Percentiles rank a stretch among this genome's conserved stretches.
Conservation (phyloP, 2,797 vertebrate species). For the Enteromius thamalakanensis region DNA sequence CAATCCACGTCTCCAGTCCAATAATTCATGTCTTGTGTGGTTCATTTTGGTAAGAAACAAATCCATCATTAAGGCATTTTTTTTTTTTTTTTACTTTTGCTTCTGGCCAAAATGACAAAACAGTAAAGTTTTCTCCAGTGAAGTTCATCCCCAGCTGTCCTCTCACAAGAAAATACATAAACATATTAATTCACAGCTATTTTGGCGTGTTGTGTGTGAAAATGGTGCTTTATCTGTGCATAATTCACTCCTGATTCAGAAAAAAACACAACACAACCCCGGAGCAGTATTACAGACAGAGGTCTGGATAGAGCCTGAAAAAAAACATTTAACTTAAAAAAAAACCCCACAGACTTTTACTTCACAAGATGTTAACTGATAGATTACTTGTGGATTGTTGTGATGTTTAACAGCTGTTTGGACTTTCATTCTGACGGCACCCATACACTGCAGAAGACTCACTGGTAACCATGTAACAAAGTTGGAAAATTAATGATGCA, state of each 20-base stretch:
- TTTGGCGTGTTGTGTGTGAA: not conserved
- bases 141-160: not conserved
- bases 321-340: not conserved
- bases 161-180: not conserved
- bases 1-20: not conserved
- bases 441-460: not conserved
- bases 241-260: not conserved
- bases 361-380: not conserved
- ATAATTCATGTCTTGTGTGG: not conserved
- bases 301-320: not conserved
- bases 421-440: not conserved
- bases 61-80: not conserved
- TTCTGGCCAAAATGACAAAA: not conserved
- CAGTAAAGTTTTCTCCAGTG: not conserved
- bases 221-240: not conserved
- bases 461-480: not conserved
- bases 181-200: not conserved
- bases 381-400: not conserved
- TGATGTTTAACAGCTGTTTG: not conserved
- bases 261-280: not conserved
- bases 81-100: not conserved
- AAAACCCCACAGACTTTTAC: not conserved
- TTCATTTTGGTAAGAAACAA: not conserved
- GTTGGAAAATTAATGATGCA: not conserved
- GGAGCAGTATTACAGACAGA: not conserved